Evolutionary conservation across 1,140 invertebrate genomes (phyloP).

Genomic region (Cryptotermes secundus): DNA sequence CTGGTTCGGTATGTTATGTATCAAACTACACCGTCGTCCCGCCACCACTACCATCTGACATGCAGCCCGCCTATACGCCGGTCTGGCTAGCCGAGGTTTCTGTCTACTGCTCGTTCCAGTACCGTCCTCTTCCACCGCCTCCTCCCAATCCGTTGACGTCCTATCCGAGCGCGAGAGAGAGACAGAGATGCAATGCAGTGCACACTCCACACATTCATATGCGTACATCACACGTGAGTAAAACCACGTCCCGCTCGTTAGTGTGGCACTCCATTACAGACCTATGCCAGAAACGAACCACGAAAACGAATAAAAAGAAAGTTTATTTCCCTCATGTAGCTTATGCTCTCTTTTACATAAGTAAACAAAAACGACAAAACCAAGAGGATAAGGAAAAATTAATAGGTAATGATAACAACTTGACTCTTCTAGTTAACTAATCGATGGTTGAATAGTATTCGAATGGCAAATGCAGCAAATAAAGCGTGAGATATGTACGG

Average conservation of each 20-base stretch:
- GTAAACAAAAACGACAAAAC: too few species aligned
- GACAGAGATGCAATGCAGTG: background rate
- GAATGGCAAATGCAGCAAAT: background rate
- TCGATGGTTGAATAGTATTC: background rate
- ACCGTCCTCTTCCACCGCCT: background rate
- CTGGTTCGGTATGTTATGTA: constrained; percentile 16
- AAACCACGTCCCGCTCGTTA: background rate
- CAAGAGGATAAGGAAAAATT: too few species aligned
- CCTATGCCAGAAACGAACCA: too few species aligned
- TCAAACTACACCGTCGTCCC: background rate
- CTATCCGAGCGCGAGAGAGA: background rate
- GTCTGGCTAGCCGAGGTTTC: background rate
- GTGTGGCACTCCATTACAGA: too few species aligned
- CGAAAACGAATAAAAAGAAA: background rate
- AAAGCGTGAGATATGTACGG: background rate
- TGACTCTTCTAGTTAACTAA: too few species aligned
- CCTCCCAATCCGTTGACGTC: background rate
- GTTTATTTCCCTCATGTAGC: too few species aligned
- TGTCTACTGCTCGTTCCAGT: constrained; percentile 10
- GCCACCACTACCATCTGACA: background rate
- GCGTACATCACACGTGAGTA: background rate
- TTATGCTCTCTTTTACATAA: too few species aligned
- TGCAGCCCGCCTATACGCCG: background rate
- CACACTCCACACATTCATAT: background rate
- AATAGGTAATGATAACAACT: too few species aligned